Evolutionary conservation across 2,888 invertebrate species (phyloP).

Genomic region (Dicyrtomina minuta): DNA sequence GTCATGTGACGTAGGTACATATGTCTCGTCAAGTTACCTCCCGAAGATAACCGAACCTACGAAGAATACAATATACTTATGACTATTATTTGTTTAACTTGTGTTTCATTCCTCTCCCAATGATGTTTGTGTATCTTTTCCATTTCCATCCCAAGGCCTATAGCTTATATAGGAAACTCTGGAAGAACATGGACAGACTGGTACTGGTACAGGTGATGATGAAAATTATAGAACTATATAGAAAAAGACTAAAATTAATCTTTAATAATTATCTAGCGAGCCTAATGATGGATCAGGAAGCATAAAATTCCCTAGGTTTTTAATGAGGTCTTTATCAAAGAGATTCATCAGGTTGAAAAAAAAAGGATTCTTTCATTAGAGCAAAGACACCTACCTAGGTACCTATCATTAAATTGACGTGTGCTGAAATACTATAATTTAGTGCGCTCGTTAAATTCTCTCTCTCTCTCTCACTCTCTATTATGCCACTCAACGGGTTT

Average conservation of each 20-base stretch:
- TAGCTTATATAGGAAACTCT: no score
- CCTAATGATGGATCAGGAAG: constrained; percentile 34
- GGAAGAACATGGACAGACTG: no score
- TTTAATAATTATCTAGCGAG: constrained; percentile 34
- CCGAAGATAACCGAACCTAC: no score
- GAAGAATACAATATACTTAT: no score
- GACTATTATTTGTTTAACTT: no score
- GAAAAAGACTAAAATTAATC: constrained; percentile 33
- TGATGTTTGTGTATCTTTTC: no score
- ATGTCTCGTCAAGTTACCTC: no score
- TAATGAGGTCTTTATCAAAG: constrained; percentile 32
- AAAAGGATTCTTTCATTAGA: constrained; percentile 29
- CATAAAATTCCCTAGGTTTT: constrained; percentile 37
- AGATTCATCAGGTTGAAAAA: constrained; percentile 23
- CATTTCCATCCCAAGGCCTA: no score
- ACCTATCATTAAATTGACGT: constrained; percentile 34
- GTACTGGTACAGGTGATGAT: neutral
- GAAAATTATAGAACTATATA: neutral
- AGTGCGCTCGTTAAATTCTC: constrained; percentile 17
- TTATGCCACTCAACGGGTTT: constrained; percentile 32
- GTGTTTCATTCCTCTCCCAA: no score
- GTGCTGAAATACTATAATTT: constrained; percentile 30
- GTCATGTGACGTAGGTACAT: no score
- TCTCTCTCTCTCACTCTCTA: constrained; percentile 3
- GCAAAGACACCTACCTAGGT: constrained; percentile 30